phyloP scores from a whole-genome alignment of 2,113 vertebrate genomes.

The Toxotes jaculatrix region DNA sequence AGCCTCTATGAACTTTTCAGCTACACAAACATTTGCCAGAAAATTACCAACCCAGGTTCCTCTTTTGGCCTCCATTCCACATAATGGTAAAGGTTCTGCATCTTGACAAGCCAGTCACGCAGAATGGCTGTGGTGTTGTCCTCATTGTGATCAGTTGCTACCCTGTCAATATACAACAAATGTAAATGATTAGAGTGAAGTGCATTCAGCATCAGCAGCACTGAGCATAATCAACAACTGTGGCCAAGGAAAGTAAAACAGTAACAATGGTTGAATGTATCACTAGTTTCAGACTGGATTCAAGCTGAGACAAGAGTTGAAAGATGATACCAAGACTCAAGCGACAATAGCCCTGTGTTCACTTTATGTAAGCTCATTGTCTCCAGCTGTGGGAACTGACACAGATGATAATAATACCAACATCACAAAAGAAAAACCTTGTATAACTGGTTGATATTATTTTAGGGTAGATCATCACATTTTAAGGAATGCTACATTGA shows the following conservation, averaged over 20 bases:
- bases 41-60: slow-evolving; percentile 83
- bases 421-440: slow-evolving; percentile 8
- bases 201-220: neutral
- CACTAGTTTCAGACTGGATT: neutral
- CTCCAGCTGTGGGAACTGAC: slow-evolving; percentile 49
- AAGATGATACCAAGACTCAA: slow-evolving; percentile 54
- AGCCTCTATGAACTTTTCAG: neutral
- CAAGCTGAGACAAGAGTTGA: slow-evolving; percentile 26
- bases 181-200: slow-evolving; percentile 4
- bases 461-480: neutral
- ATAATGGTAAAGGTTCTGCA: slow-evolving; percentile 90
- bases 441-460: neutral
- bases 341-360: slow-evolving; percentile 59
- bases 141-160: slow-evolving; percentile 91
- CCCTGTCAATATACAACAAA: slow-evolving; percentile 81
- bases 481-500: neutral
- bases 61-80: slow-evolving; percentile 94
- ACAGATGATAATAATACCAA: slow-evolving; percentile 43
- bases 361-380: slow-evolving; percentile 50
- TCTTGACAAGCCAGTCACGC: slow-evolving; percentile 89
- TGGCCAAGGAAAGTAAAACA: neutral
- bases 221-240: slow-evolving; percentile 5
- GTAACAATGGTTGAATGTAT: neutral
- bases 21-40: neutral
- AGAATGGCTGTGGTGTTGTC: slow-evolving; percentile 91